phyloP scores from a whole-genome alignment of 2,113 vertebrate species.

The Etheostoma cragini region DNA sequence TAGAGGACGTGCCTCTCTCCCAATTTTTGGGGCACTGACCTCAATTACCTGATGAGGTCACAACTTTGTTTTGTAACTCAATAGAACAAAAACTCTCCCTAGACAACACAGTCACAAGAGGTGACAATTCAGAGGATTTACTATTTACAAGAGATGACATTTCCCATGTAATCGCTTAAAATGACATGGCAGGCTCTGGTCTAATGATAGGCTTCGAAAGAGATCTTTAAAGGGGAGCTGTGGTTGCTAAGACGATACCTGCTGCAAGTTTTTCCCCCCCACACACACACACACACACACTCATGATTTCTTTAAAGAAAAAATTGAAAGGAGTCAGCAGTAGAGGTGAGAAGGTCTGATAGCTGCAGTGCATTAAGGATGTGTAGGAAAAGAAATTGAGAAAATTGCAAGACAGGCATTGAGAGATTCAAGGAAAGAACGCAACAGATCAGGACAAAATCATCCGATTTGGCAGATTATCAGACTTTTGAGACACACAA shows the following conservation, averaged over 20 bases:
- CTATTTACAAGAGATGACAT: slow-evolving; percentile 44
- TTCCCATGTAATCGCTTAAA: slow-evolving; percentile 45
- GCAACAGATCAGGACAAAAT: slow-evolving; percentile 33
- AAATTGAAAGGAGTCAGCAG: not conserved
- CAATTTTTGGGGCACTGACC: slow-evolving; percentile 56
- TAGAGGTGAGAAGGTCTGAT: slow-evolving; percentile 22
- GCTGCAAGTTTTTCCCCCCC: slow-evolving; percentile 33
- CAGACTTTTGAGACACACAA: slow-evolving; percentile 36
- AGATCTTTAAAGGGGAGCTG: slow-evolving; percentile 38
- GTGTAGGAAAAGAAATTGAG: not conserved
- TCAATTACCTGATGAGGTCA: slow-evolving; percentile 58
- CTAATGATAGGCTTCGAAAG: slow-evolving; percentile 45
- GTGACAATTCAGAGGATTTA: slow-evolving; percentile 20
- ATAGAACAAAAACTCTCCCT: slow-evolving; percentile 17
- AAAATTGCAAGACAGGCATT: not conserved
- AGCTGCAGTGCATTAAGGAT: not conserved
- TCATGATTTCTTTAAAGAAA: slow-evolving; percentile 37
- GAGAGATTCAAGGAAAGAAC: slow-evolving; percentile 20
- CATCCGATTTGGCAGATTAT: slow-evolving; percentile 46
- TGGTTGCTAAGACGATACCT: slow-evolving; percentile 54
- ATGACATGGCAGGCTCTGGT: slow-evolving; percentile 34
- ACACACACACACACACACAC: not conserved
- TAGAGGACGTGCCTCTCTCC: slow-evolving; percentile 45
- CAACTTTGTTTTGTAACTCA: slow-evolving; percentile 59
- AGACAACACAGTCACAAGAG: slow-evolving; percentile 9